Evolutionary conservation across 2,888 invertebrate species (phyloP).

Genomic region (Drosophila anomalipes): DNA sequence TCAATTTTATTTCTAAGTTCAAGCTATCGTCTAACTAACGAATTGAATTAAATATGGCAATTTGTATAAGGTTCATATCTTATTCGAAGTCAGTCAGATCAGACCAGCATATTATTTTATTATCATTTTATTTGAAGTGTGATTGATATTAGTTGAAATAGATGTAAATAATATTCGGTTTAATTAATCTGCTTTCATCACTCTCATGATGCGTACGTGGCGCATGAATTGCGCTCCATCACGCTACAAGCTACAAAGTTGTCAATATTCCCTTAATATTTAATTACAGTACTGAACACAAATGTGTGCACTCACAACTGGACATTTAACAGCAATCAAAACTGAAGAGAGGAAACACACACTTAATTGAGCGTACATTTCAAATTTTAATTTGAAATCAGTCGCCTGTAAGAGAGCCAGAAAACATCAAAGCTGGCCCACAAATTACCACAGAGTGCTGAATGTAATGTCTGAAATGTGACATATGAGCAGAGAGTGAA

Average conservation of each 20-base stretch:
- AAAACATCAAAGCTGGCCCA: constrained; percentile 45
- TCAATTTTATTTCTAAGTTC: neutral
- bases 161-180: neutral
- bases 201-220: neutral
- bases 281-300: neutral
- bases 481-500: constrained; percentile 53
- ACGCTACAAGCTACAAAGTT: constrained; percentile 4
- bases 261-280: neutral
- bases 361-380: constrained; percentile 63
- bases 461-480: constrained; percentile 55
- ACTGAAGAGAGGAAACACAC: constrained; percentile 7
- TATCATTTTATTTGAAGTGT: neutral
- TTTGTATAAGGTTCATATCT: neutral
- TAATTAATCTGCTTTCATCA: neutral
- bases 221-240: no score
- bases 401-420: constrained; percentile 45
- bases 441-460: constrained; percentile 55
- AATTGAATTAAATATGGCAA: neutral
- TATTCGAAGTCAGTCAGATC: neutral
- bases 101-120: neutral
- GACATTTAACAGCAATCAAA: constrained; percentile 31
- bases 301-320: constrained; percentile 4
- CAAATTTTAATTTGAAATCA: constrained; percentile 71
- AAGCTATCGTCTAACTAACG: neutral
- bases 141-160: neutral